These are phyloP conservation scores for Drosophila ogumai DNA, from an alignment of 1,140 invertebrate genomes.

Conservation along the genomic window DNA sequence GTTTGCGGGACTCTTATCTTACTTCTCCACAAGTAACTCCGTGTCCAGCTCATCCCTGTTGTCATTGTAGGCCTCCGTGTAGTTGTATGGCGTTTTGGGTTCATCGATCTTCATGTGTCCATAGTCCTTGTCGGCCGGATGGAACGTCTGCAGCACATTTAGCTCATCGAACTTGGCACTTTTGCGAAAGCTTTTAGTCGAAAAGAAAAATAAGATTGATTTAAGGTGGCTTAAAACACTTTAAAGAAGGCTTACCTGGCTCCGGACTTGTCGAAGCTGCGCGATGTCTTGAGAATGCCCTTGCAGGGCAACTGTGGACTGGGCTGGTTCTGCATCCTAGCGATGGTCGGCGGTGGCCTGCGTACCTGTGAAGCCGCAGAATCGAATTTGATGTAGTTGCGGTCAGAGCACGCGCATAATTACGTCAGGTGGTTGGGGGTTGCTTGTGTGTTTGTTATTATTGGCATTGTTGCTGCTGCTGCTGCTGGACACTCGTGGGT, in stretches of 20 bases:
- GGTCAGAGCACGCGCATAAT: conserved; percentile 40
- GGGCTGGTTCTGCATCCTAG: conserved; percentile 80
- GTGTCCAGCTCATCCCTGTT: conserved; percentile 92
- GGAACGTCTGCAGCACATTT: conserved; percentile 99
- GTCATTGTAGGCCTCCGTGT: conserved; percentile 89
- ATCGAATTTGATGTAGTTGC: conserved; percentile 40
- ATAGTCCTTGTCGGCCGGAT: conserved; percentile 99
- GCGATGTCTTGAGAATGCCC: conserved; percentile 96
- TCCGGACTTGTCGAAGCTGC: conserved; percentile 92
- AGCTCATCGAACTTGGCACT: conserved; percentile 99
- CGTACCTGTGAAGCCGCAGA: conserved; percentile 37
- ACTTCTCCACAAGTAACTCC: conserved; percentile 91
- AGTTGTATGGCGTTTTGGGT: conserved; percentile 98
- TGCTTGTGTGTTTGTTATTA: conserved; percentile 4
- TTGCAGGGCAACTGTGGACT: conserved; percentile 91
- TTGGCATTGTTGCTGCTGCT: conserved; percentile 12
- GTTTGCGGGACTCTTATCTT: conserved; percentile 1
- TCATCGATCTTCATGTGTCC: conserved; percentile 99
- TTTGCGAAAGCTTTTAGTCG: conserved; percentile 87
- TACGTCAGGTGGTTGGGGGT: conserved; percentile 57
- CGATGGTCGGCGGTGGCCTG: conserved; percentile 1
- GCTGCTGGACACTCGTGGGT: conserved; percentile 48
- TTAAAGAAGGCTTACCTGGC: conserved; percentile 39
- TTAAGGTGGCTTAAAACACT: not conserved
- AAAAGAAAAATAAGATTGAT: not conserved